Evolutionary conservation across 2,113 vertebrate species (phyloP).

Genomic region (Zootoca vivipara): DNA sequence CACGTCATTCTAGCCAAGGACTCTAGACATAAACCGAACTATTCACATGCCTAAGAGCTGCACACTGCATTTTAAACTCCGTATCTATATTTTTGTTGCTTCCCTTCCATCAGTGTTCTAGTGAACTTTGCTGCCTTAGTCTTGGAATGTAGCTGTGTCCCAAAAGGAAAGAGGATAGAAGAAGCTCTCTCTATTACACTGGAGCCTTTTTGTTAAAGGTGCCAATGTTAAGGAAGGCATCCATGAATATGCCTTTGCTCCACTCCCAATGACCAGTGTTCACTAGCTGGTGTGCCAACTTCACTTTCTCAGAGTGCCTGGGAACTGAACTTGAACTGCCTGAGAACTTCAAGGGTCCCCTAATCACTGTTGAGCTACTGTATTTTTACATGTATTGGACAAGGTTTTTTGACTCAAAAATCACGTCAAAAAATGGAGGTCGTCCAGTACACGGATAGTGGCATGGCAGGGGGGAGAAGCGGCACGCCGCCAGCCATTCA

Average conservation of each 20-base stretch:
- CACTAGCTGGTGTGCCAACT: background rate
- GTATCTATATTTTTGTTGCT: background rate
- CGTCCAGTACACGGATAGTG: no score
- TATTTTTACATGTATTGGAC: no score
- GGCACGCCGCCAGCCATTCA: fast-evolving
- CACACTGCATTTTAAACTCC: background rate
- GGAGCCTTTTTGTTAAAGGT: background rate
- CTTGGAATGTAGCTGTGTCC: background rate
- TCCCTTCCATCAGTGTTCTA: background rate
- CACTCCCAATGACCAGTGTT: background rate
- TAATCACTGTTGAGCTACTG: background rate
- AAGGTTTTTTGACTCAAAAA: no score
- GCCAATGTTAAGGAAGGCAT: background rate
- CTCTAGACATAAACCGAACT: background rate
- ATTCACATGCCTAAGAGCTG: background rate
- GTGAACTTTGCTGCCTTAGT: background rate
- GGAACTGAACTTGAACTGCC: background rate
- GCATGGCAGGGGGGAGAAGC: no score
- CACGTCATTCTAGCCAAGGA: background rate
- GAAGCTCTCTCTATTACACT: background rate
- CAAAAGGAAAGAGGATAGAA: background rate
- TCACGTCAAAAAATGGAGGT: no score
- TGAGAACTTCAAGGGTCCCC: background rate
- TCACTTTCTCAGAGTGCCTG: background rate
- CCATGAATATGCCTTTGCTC: background rate